Evolutionary conservation across 2,888 invertebrate species (phyloP), one percentile per base, ranked within the genome.

Genomic region (Alloplasta piceator): DNA sequence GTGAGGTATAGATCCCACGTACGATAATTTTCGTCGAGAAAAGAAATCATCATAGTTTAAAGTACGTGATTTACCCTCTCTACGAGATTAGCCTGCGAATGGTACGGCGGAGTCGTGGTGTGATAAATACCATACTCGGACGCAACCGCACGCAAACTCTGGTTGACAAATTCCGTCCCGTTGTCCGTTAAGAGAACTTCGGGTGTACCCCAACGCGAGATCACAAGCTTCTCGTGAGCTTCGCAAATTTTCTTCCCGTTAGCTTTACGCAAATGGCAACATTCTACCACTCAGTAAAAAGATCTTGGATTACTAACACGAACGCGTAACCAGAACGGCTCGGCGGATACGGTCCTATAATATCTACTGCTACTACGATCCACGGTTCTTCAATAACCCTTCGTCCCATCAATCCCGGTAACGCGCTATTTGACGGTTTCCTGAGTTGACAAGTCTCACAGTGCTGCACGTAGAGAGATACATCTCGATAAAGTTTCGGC

Each of bases 1-100:
- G 81, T 56, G 7, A 88, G n/a, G 9, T 81, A 36, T 6, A 74
- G 43, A 63, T 89, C 89, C 88, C 88, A 89, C n/a, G 78, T 61
- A 9, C 84, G 75, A 52, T 68, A 66, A 26, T 73, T 48, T 9
- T 61, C 67, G 58, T 60, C 41, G 56, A 50, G 50, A 39, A 26
- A 84, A 38, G 50, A 78, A 0, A 55, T 36, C 4, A 87, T 26
- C 83, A 85, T 84, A 0, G 85, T 87, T 41, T 85, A 84, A 0
- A 88, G 1, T 0, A 80, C 78, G 7, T 85, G 71, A 55, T 86
- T 86, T 0, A 80, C 75, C 1, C 86, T 68, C 56, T 87, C 86
- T 0, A 82, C 80, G 0, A 86, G 86, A 48, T 87, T 87, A 0
- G 81, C 83, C 52, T 85, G 86, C 0, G 86, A 83, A 55, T 85